Evolutionary conservation across 2,888 invertebrate species (phyloP).

Genomic region (Gastracanthus pulcherrimus): DNA sequence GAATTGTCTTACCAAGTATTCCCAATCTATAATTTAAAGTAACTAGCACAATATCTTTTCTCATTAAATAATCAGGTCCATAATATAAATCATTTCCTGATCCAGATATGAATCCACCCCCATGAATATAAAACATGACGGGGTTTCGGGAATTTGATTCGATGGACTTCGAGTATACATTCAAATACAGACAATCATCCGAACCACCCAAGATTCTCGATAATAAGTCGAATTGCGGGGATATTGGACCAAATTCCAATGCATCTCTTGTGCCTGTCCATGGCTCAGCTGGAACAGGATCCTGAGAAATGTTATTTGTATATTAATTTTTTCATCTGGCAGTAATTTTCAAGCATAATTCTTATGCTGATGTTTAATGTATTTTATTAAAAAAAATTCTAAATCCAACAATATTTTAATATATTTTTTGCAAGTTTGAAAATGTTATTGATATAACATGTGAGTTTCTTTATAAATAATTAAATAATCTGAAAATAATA

Average conservation of each 20-base stretch:
- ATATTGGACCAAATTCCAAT: constrained; percentile 58
- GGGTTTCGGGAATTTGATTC: constrained; percentile 40
- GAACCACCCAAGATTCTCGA: constrained; percentile 46
- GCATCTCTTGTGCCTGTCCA: constrained; percentile 66
- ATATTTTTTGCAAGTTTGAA: too few relatives aligned
- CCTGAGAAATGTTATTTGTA: constrained; percentile 59
- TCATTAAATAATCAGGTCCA: constrained; percentile 66
- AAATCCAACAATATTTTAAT: too few relatives aligned
- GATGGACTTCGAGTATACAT: constrained; percentile 62
- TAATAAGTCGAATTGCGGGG: constrained; percentile 59
- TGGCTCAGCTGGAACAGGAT: constrained; percentile 63
- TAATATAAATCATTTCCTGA: constrained; percentile 60
- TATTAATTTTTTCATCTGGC: too few relatives aligned
- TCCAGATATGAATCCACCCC: constrained; percentile 64
- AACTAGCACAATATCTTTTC: constrained; percentile 66
- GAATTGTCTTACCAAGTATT: constrained; percentile 40
- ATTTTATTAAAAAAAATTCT: too few relatives aligned
- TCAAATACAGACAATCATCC: constrained; percentile 70
- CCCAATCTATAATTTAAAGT: constrained; percentile 69
- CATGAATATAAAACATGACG: constrained; percentile 69
- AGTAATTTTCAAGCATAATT: too few relatives aligned
- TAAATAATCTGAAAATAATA: too few relatives aligned
- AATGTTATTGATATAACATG: too few relatives aligned
- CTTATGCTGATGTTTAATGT: too few relatives aligned
- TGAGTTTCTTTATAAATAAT: too few relatives aligned